Evolutionary conservation across 1,140 invertebrate species (phyloP).

Genomic region (Drosophila burlai): DNA sequence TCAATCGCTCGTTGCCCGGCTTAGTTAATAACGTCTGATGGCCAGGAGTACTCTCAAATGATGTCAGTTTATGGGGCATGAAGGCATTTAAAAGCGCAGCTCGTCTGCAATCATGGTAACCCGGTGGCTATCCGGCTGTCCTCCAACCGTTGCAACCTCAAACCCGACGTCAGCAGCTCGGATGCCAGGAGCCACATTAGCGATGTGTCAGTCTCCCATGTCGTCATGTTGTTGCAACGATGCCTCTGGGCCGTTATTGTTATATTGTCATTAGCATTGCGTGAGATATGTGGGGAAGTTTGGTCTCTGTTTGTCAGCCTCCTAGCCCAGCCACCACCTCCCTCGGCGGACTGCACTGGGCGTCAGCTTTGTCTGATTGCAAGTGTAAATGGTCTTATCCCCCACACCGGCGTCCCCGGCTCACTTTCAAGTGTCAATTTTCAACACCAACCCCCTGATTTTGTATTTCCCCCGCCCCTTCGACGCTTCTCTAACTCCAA

Average conservation of each 20-base stretch:
- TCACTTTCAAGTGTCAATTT: constrained; percentile 81
- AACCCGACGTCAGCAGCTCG: constrained; percentile 28
- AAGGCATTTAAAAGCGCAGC: constrained; percentile 75
- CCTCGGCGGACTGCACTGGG: constrained; percentile 48
- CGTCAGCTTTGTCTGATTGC: constrained; percentile 74
- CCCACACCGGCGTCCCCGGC: constrained; percentile 9
- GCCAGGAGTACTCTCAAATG: constrained; percentile 40
- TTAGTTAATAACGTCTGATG: constrained; percentile 66
- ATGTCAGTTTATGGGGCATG: constrained; percentile 74
- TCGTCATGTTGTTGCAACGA: constrained; percentile 73
- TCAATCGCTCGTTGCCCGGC: constrained; percentile 42
- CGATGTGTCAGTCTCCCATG: constrained; percentile 59
- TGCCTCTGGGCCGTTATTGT: constrained; percentile 67
- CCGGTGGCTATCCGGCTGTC: constrained; percentile 35
- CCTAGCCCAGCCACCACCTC: not conserved
- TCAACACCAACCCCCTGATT: constrained; percentile 68
- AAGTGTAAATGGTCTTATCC: constrained; percentile 33
- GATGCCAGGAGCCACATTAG: constrained; percentile 54
- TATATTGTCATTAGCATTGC: constrained; percentile 76
- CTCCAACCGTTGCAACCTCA: constrained; percentile 43
- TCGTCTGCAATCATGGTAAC: constrained; percentile 47
- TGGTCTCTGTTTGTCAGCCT: constrained; percentile 1
- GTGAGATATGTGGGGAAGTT: constrained; percentile 14
- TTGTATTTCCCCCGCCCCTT: constrained; percentile 1
- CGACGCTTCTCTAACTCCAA: constrained; percentile 5